Base-by-base conservation (phyloP, 2,113 vertebrate species). In the Amphiprion percula region DNA sequence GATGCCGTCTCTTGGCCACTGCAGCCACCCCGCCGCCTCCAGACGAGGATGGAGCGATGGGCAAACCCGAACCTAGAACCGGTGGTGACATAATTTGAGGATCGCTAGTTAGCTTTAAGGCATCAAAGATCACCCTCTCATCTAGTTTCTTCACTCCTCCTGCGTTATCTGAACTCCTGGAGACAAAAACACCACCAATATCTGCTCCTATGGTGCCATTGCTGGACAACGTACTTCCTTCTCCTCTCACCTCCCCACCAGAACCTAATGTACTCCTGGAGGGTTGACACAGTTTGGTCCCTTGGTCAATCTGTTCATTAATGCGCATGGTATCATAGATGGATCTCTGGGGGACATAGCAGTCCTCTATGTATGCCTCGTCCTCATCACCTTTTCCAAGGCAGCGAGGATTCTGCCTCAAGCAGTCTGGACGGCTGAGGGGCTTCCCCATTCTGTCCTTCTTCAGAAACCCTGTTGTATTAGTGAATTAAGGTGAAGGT, bases 281-380 rank as follows among this genome's bases (percentile, higher is more conserved):
- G 10, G 97, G 96, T 87, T 97, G 98, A 89, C 95, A 96, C 67
- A 97, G 94, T 91, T 98, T 99, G 46, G 96, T 93, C 33, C 98
- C 98, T 88, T 98, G 97, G 89, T 99, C 98, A 74, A 99, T 99
- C 87, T 99, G 98, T 87, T 99, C 98, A 39, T 99, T 99, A 83
- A 99, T 99, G 52, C 98, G 96, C 98, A 99, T 99, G 0, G 98
- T 99, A 85, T 99, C 98, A 17, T 99, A 99, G 46, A 99, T 99
- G 16, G 98, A 99, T 41, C 98, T 90, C 93, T 99, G 98, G n/a
- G 98, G 98, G 72, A 99, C 98, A 64, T 99, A 99, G 89, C 98
- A 99, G 77, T 99, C 98, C 86, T 99, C 98, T 68, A 99, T 99
- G 86, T 99, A 99, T 0, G 97, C 97, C 75, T 99, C 98, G 56